phyloP scores from a whole-genome alignment of 2,888 invertebrate genomes.

The Fragum sueziense region DNA sequence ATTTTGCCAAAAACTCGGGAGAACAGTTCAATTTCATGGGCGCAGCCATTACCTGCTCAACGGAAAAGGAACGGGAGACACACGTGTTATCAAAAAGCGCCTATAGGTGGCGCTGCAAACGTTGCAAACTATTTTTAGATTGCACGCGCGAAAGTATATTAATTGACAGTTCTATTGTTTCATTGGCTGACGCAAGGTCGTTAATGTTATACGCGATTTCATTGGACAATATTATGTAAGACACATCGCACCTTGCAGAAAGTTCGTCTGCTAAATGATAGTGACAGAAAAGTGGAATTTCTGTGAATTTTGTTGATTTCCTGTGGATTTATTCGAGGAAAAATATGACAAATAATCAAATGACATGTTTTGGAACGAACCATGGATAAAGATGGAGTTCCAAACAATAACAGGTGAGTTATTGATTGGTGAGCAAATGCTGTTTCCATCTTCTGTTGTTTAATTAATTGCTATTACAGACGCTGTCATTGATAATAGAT shows the following conservation, averaged over 20 bases:
- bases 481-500: background rate
- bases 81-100: conserved; percentile 33
- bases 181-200: conserved; percentile 47
- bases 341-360: conserved; percentile 12
- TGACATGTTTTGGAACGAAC: conserved; percentile 41
- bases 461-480: background rate
- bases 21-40: conserved; percentile 42
- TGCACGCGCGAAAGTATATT: conserved; percentile 49
- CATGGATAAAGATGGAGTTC: conserved; percentile 44
- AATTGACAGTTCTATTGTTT: conserved; percentile 43
- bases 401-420: conserved; percentile 28
- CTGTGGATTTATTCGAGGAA: conserved; percentile 41
- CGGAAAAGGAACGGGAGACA: conserved; percentile 56
- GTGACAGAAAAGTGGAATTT: conserved; percentile 16
- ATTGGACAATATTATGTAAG: conserved; percentile 45
- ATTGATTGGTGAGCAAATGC: background rate
- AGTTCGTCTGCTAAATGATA: conserved; percentile 49
- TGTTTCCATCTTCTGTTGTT: background rate
- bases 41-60: conserved; percentile 64
- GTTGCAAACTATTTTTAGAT: conserved; percentile 37
- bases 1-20: background rate
- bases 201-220: conserved; percentile 35
- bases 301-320: conserved; percentile 29
- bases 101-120: conserved; percentile 52
- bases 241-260: conserved; percentile 48